Base-by-base conservation (phyloP, 2,888 invertebrate species). In the Epiperipatus broadwayi region DNA sequence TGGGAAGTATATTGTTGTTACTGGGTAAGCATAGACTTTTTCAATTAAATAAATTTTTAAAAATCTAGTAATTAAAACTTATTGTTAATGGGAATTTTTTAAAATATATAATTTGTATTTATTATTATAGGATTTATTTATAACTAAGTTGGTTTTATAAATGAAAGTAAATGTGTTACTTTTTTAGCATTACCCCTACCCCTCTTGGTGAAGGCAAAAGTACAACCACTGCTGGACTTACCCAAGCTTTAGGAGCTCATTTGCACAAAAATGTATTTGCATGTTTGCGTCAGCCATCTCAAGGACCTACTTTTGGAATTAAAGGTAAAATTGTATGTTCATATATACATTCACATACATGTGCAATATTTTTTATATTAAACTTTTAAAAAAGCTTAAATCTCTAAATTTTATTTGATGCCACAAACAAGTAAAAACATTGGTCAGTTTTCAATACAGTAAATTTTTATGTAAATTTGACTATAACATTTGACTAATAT, bases 201-300 rank as follows among this genome's bases (percentile, higher is more conserved):
- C 91, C 95, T 0, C 67, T 97, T n/a, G 97, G 97, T 2, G 95
- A 97, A 65, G 95, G 95, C 21, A 97, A 97, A 65, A 91, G 87
- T 52, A 97, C 97, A 0, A 91, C 89, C 0, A 70, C 84, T 0
- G 67, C 97, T 43, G 97, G 95, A 2, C 60, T 95, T 46, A 78
- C 77, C 3, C 97, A 97, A 61, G 91, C 95, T 2, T 62, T 97
- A 38, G 72, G 78, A 1, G 81, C 80, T 0, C 83, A 85, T 52
- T 72, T 73, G 48, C 68, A 72, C 3, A 74, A 70, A 47, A 93
- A 95, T 61, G 73, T 84, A 1, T 76, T 97, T 55, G 95, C 85
- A 2, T 87, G 85, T 52, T 71, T 97, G 52, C 70, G 97, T 2
- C 97, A 97, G 56, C 95, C 97, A 1, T 93, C 91, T 35, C 93